Evolutionary conservation across 2,113 vertebrate genomes (phyloP).

Genomic region (Clarias magur): DNA sequence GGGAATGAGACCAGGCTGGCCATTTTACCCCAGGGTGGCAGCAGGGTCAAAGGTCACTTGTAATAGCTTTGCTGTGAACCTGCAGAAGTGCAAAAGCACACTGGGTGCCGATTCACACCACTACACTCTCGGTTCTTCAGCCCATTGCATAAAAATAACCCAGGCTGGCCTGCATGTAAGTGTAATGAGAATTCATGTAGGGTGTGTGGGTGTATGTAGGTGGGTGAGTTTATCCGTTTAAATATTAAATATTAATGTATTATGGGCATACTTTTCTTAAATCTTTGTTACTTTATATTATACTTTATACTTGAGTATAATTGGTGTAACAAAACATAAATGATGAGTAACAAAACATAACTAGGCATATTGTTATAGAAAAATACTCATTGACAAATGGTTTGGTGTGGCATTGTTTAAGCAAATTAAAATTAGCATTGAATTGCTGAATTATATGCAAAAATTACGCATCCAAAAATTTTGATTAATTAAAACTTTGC

Average conservation of each 20-base stretch:
- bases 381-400: neutral
- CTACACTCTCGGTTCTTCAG: constrained; percentile 52
- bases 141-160: constrained; percentile 29
- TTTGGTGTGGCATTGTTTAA: neutral
- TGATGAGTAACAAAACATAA: no score
- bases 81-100: constrained; percentile 76
- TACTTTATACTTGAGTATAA: neutral
- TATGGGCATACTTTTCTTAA: neutral
- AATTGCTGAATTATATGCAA: neutral
- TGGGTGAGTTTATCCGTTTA: neutral
- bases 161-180: neutral
- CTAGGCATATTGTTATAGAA: neutral
- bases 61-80: constrained; percentile 78
- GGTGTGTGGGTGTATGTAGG: neutral
- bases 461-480: neutral
- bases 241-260: neutral
- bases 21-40: constrained; percentile 80
- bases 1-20: constrained; percentile 77
- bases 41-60: constrained; percentile 75
- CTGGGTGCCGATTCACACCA: constrained; percentile 73
- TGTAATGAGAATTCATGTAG: constrained; percentile 32
- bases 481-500: neutral
- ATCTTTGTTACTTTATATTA: neutral
- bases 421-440: neutral
- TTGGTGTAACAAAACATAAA: no score